Evolutionary conservation across 2,888 invertebrate species (phyloP).

Genomic region (Cylindroiulus punctatus): DNA sequence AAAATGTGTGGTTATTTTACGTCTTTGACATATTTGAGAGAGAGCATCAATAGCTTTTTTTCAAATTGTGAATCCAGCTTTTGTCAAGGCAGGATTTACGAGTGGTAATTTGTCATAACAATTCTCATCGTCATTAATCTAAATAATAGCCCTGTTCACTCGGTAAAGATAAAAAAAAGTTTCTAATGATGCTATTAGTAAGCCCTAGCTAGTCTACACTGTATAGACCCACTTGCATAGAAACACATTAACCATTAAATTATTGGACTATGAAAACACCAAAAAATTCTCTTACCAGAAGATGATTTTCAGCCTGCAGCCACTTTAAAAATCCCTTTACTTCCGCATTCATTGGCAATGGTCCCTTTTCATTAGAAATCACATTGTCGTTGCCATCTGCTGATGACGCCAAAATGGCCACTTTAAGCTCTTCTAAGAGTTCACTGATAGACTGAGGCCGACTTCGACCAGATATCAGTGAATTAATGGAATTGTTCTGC

Average conservation of each 20-base stretch:
- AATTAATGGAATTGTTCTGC: conserved; percentile 36
- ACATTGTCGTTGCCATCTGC: conserved; percentile 49
- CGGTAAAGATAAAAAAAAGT: too few species aligned
- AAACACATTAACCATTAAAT: not conserved
- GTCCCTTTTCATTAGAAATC: conserved; percentile 46
- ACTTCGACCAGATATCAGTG: not conserved
- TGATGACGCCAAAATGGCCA: conserved; percentile 16
- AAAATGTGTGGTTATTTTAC: too few species aligned
- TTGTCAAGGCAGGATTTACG: too few species aligned
- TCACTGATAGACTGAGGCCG: not conserved
- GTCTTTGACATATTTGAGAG: too few species aligned
- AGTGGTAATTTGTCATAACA: too few species aligned
- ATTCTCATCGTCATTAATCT: too few species aligned
- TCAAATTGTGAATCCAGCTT: too few species aligned
- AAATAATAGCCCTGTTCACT: too few species aligned
- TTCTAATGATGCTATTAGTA: too few species aligned
- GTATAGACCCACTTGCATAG: too few species aligned
- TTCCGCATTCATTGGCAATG: not conserved
- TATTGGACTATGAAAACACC: not conserved
- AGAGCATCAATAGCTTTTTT: too few species aligned
- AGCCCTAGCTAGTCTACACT: too few species aligned
- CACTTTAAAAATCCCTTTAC: conserved; percentile 47
- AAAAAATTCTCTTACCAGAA: conserved; percentile 16
- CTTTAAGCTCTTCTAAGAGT: conserved; percentile 53
- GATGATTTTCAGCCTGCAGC: conserved; percentile 46